Evolutionary conservation across 2,113 vertebrate genomes (phyloP), one percentile per base, ranked within the genome.

Genomic region (Spea multiplicata): DNA sequence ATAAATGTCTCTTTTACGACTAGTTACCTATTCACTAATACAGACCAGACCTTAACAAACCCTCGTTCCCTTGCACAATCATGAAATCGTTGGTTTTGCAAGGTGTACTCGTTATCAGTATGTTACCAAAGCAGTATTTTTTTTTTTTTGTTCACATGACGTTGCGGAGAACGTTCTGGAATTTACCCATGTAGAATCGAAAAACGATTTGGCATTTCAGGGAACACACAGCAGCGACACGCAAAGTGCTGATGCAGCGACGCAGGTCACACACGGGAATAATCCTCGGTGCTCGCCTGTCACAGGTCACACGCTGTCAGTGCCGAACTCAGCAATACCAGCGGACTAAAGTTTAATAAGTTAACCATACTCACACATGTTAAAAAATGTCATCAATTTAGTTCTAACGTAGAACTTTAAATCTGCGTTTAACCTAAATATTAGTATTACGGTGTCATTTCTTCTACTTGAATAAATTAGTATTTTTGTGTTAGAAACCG

Each of bases 81-180:
- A 53, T 53, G 50, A 9, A 59, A 13, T 59, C 4, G 6, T 3
- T 13, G 55, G 4, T 59, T 59, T 59, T 59, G 10, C 9, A 59
- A 10, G 14, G 55, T 59, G 30, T 13, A 13, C 55, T 59, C 2
- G 12, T 59, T 59, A 8, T 59, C 55, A 59, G 55, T 59, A 59
- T 13, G 10, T 12, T 59, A 12, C 14, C 4, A 12, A 59, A 59
- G 55, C 55, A 9, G 1, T 10, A 13, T 59, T 8, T 13, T 45
- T 76, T 76, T 10, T 45, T 57, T 13, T 45, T 76, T 76, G 30
- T 45, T 57, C 50, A 30, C 12, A 68, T 8, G 45, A 66, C 65
- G 57, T 76, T 68, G 74, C 16, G 65, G 30, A 76, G 74, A 76
- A 76, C 44, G 67, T 76, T 76, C 74, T 44, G 67, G 7, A 45